Base-by-base conservation (phyloP, 2,888 invertebrate genomes). In the Ceriagrion tenellum region DNA sequence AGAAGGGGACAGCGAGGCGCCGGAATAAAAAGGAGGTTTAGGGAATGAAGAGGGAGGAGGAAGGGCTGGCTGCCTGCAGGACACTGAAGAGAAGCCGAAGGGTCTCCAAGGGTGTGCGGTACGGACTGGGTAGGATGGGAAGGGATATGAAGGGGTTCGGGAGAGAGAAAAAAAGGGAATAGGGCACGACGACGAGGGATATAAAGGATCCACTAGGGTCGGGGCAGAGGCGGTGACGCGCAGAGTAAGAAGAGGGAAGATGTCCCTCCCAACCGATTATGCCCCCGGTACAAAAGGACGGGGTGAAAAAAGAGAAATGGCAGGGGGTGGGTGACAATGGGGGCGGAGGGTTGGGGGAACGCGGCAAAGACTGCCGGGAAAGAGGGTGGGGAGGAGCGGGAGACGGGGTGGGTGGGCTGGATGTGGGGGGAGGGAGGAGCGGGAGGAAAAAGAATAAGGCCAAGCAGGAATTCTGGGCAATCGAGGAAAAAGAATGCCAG, bases 391-490 rank as follows among this genome's bases (percentile, higher is more conserved):
- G 26, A 20, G 47, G 88, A 20, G 30, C 12, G 18, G 8, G 40
- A 47, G 88, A n/a, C 18, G 6, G 16, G 35, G 30, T 63, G 63
- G 59, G n/a, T 0, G 10, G 30, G 35, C 3, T n/a, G 55, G 55
- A 0, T 47, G 89, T 1, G 89, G 89, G 8, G n/a, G 16, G 23
- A 26, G 23, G 47, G 55, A 4, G 69, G 93, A 74, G 55, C 8
- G 6, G 56, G 88, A 40, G 91, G 91, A 63, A 63, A 63, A 63
- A 91, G 91, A 91, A 91, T 91, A 91, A 93, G 93, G 93, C 69
- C 93, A 74, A 93, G 91, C 91, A 91, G 93, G 93, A 93, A 93
- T 93, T 93, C 93, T 93, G 93, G 93, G 93, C 69, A 93, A 93
- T 93, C 93, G 93, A 93, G 63, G 93, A 93, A 93, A 69, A 93